Percentiles rank a stretch among this genome's conserved stretches.
Evolutionary conservation across 2,797 vertebrate genomes (phyloP).

Genomic region (Psittacula derbiana): DNA sequence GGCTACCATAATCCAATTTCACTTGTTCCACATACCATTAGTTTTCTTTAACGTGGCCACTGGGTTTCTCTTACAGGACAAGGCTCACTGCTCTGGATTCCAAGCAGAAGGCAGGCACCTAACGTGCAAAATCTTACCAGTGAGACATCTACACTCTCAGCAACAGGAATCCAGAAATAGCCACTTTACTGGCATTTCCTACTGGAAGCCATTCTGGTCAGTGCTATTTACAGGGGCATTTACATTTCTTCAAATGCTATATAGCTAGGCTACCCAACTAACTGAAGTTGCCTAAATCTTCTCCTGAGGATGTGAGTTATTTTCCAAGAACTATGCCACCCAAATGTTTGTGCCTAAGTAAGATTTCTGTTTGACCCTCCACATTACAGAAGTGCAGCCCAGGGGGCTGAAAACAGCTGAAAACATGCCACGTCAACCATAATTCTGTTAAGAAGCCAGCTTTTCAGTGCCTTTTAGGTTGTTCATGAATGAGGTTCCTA

Average conservation of each 20-base stretch:
- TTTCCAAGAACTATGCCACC: not conserved
- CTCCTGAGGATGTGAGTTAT: not conserved
- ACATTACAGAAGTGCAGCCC: not conserved
- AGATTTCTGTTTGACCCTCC: not conserved
- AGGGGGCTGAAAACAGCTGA: not conserved
- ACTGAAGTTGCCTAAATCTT: not conserved
- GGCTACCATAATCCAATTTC: not conserved
- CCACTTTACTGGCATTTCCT: not conserved
- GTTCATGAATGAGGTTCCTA: not conserved
- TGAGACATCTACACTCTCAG: not conserved
- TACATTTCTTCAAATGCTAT: not conserved
- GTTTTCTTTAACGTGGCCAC: not conserved
- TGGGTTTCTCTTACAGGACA: not conserved
- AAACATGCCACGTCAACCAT: accelerated
- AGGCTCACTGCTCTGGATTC: not conserved
- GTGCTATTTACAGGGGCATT: not conserved
- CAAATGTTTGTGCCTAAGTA: not conserved
- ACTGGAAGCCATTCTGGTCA: not conserved
- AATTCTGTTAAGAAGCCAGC: not conserved
- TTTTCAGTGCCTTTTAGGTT: not conserved
- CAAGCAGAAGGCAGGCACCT: not conserved
- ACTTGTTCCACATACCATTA: not conserved
- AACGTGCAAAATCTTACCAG: not conserved
- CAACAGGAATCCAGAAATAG: not conserved
- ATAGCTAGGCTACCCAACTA: not conserved